phyloP scores from a whole-genome alignment of 1,140 invertebrate species.

The Dryas iulia region DNA sequence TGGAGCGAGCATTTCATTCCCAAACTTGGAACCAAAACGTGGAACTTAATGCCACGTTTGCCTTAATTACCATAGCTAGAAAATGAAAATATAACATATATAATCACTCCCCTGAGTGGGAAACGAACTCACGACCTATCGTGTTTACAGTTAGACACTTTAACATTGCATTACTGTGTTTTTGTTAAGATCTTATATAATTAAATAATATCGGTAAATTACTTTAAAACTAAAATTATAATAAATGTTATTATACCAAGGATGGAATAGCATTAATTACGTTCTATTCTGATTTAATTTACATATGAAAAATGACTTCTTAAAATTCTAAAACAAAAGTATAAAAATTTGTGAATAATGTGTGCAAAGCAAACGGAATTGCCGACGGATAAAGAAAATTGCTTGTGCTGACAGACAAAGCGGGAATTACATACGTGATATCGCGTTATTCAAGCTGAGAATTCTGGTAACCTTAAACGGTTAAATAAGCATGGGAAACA shows the following conservation, averaged over 20 bases:
- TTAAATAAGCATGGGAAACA: neutral
- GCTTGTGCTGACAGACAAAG: constrained; percentile 3
- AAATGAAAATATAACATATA: too few relatives aligned
- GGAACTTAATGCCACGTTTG: too few relatives aligned
- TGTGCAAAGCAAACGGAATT: neutral
- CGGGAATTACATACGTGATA: constrained; percentile 10
- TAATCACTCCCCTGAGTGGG: too few relatives aligned
- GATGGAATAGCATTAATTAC: neutral
- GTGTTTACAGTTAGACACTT: too few relatives aligned
- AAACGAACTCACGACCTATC: too few relatives aligned
- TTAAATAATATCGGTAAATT: too few relatives aligned
- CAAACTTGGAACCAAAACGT: too few relatives aligned
- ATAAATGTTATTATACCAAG: neutral
- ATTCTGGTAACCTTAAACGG: neutral
- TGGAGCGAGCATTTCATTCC: too few relatives aligned
- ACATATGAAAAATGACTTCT: neutral
- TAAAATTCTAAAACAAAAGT: neutral
- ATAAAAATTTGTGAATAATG: neutral
- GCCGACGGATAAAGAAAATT: constrained; percentile 9
- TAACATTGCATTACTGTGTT: too few relatives aligned
- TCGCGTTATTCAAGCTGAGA: neutral
- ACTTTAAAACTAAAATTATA: neutral
- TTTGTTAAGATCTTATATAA: too few relatives aligned
- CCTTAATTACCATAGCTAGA: too few relatives aligned
- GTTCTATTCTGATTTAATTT: neutral